Evolutionary conservation across 1,140 invertebrate genomes (phyloP).

Genomic region (Drosophila persimilis): DNA sequence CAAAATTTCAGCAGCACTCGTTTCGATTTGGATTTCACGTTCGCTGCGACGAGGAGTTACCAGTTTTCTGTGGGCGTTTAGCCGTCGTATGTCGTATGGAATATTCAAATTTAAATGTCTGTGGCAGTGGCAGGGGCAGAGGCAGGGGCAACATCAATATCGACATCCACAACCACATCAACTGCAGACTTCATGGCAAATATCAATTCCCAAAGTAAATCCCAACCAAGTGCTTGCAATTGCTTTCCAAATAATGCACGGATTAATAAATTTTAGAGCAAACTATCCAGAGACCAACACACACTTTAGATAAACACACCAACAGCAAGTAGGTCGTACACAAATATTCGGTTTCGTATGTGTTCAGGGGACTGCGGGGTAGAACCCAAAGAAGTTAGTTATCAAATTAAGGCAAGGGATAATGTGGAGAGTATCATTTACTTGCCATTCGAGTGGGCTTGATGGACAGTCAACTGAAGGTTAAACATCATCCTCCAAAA

Average conservation of each 20-base stretch:
- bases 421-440: slow-evolving; percentile 13
- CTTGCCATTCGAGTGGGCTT: background rate
- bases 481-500: too few species aligned
- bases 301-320: slow-evolving; percentile 27
- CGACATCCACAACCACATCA: slow-evolving; percentile 1
- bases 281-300: slow-evolving; percentile 35
- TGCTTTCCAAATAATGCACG: slow-evolving; percentile 34
- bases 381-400: background rate
- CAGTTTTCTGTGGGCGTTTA: slow-evolving; percentile 45
- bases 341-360: too few species aligned
- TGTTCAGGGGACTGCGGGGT: background rate
- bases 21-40: slow-evolving; percentile 30
- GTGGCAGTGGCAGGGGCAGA: slow-evolving; percentile 2
- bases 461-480: background rate
- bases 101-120: too few species aligned
- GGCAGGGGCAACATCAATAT: too few species aligned
- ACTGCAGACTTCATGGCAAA: slow-evolving; percentile 12
- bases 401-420: slow-evolving; percentile 6
- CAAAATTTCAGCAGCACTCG: slow-evolving; percentile 25
- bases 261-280: slow-evolving; percentile 46
- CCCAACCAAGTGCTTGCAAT: slow-evolving; percentile 5
- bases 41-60: slow-evolving; percentile 27
- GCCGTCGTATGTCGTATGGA: slow-evolving; percentile 18
- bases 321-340: background rate
- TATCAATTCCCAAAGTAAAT: slow-evolving; percentile 28